Percentiles rank a stretch among this genome's conserved stretches.
Conservation (phyloP, 2,888 invertebrate species). For the Pterostichus madidus region DNA sequence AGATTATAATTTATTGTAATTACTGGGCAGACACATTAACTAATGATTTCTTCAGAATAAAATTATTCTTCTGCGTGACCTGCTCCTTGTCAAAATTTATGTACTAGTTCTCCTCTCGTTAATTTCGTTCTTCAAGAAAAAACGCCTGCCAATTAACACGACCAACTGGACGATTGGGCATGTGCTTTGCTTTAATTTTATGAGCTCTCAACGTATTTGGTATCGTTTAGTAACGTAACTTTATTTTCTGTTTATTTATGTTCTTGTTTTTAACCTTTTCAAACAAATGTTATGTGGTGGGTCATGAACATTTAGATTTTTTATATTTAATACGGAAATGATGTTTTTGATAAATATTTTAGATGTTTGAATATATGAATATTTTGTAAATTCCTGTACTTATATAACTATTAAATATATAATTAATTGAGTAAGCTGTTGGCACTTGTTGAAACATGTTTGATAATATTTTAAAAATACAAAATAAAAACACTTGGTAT, state of each 20-base stretch:
- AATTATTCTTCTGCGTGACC: background rate
- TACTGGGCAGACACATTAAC: background rate
- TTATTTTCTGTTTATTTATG: constrained; percentile 21
- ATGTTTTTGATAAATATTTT: background rate
- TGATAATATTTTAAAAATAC: too few species aligned
- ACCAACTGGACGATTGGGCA: background rate
- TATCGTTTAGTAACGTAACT: background rate
- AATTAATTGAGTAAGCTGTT: too few species aligned
- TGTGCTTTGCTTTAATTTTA: constrained; percentile 7
- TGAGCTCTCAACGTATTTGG: constrained; percentile 2
- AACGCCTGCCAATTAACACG: background rate
- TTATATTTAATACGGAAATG: constrained; percentile 1
- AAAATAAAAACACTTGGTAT: too few species aligned
- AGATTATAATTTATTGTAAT: too few species aligned
- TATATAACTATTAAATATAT: too few species aligned
- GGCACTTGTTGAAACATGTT: too few species aligned
- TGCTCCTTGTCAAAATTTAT: constrained; percentile 27
- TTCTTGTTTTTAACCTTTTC: constrained; percentile 15
- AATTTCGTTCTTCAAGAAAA: background rate
- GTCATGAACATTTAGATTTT: background rate
- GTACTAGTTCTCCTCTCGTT: constrained; percentile 12
- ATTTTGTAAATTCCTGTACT: too few species aligned
- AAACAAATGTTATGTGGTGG: constrained; percentile 3
- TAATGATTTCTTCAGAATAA: background rate
- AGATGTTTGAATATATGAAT: background rate